Conservation (phyloP, 2,797 vertebrate species). For the Enteromius mattozi region DNA sequence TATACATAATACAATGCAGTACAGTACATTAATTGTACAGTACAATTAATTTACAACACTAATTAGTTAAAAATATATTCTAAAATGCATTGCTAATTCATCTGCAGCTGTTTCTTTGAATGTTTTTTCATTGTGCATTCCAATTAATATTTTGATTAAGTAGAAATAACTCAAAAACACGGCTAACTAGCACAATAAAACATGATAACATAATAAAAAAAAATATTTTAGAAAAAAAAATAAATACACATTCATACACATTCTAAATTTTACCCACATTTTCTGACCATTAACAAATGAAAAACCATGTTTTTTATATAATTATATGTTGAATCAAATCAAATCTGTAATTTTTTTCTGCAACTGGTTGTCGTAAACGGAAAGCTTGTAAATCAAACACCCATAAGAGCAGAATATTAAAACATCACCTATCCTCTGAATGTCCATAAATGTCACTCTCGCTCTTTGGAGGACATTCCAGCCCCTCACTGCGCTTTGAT, state of each 20-base stretch:
- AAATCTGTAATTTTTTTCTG: not conserved
- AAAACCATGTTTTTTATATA: not conserved
- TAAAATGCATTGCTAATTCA: not conserved
- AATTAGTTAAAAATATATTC: not conserved
- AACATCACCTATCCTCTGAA: not conserved
- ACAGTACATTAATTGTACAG: no score
- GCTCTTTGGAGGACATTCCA: constrained; percentile 10
- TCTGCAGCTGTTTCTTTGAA: not conserved
- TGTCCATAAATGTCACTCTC: constrained; percentile 25
- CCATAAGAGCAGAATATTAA: not conserved
- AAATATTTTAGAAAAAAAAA: no score
- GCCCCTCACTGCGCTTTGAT: constrained; percentile 16
- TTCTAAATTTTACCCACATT: not conserved
- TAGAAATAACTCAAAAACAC: no score
- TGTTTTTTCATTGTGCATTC: no score
- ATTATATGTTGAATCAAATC: not conserved
- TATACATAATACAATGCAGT: not conserved
- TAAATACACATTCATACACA: no score
- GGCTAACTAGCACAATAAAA: no score
- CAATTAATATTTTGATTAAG: no score
- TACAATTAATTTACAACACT: not conserved
- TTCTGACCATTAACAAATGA: not conserved
- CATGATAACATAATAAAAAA: no score
- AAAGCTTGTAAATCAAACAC: not conserved
- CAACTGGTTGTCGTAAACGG: not conserved